Evolutionary conservation across 2,888 invertebrate genomes (phyloP), one percentile per base, ranked within the genome.

Genomic region (Euspilapteryx auroguttella): DNA sequence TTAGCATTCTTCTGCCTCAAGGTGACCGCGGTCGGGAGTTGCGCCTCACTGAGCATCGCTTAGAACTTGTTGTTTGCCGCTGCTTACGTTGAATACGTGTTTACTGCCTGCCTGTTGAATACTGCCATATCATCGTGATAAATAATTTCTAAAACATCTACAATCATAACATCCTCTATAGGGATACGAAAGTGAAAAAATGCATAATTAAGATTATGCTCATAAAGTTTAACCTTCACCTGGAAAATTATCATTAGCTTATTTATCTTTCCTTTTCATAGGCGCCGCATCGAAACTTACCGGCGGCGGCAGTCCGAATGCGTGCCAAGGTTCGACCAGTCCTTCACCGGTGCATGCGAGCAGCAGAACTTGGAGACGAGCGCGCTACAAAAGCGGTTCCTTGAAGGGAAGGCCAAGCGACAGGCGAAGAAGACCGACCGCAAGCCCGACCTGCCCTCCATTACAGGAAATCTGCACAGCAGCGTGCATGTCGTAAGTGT

Each of bases 341-440:
- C 90, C 38, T 89, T 91, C 64, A 89, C 81, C 54, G 89, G 89
- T 22, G 80, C 89, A 35, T 90, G 90, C 73, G 94, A 94, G 52
- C 93, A 93, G 57, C 92, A 94, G 58, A 85, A 89, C 45, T 85
- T 93, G 68, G 94, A 94, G 62, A 94, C 94, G 21, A 79, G 86
- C 42, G 83, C 89, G 38, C 79, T 95, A 37, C 90, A 92, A 61
- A 93, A 94, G 65, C 83, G 91, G 38, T 94, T 87, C 65, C 80
- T 94, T 45, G 95, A 95, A 68, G 88, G 87, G 57, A 94, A 93
- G 63, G 86, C 90, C 40, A 94, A 94, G 66, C 80, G 89, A 43
- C 86, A 88, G 40, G 86, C 88, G 34, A 94, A 93, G 69, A 90
- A 90, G 76, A 89, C 86, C 53, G 78, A 65, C 37, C 68, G 66